These are phyloP conservation scores for Mactra quadrangularis DNA, from an alignment of 1,140 invertebrate species.

Conservation along the genomic window DNA sequence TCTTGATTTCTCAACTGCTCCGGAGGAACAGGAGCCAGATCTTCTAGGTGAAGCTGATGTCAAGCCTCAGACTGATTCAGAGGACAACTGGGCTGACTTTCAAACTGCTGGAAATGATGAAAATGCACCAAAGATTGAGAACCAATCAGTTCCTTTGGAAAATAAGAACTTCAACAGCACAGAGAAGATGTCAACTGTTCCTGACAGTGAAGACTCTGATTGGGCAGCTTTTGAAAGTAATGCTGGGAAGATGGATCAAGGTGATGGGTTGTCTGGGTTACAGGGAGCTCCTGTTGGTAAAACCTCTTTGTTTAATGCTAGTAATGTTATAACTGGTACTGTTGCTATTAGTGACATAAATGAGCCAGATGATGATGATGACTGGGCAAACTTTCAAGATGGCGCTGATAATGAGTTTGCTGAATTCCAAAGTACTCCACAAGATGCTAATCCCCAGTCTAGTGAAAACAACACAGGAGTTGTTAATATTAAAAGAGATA, in stretches of 20 bases:
- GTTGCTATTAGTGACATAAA: background rate
- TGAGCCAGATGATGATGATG: constrained; percentile 40
- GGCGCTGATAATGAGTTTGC: constrained; percentile 9
- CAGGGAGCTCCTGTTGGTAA: background rate
- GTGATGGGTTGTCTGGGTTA: background rate
- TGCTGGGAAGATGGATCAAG: background rate
- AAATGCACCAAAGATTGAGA: background rate
- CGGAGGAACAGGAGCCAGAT: constrained; percentile 29
- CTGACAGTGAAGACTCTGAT: constrained; percentile 14
- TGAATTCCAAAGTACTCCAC: constrained; percentile 13
- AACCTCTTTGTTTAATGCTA: background rate
- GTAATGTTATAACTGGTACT: background rate
- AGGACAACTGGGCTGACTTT: constrained; percentile 82
- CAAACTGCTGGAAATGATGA: constrained; percentile 54
- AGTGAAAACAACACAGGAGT: constrained; percentile 39
- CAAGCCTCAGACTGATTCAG: constrained; percentile 58
- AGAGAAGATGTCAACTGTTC: background rate
- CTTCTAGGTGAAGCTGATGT: constrained; percentile 46
- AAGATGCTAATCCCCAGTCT: background rate
- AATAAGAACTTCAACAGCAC: background rate
- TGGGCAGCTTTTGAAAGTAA: constrained; percentile 40
- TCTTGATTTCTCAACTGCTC: constrained; percentile 62
- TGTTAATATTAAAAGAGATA: constrained; percentile 75
- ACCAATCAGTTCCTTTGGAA: background rate
- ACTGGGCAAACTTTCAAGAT: constrained; percentile 67